These are phyloP conservation scores for Magallana nippona DNA, from an alignment of 2,888 invertebrate species.

Conservation along the genomic window DNA sequence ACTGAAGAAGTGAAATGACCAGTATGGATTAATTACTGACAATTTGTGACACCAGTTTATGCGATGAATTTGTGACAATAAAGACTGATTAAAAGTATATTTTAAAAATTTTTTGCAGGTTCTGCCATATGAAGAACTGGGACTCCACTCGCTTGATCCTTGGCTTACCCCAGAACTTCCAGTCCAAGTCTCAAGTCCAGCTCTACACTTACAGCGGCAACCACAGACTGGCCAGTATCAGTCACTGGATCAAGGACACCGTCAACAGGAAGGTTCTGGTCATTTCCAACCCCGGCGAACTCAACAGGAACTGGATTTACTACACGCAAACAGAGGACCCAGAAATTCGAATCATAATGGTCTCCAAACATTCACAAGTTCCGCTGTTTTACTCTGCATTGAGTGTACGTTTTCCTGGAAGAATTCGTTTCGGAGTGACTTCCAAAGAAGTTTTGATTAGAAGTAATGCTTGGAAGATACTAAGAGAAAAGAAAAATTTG, in stretches of 20 bases:
- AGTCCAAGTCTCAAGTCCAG: constrained; percentile 81
- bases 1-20: too few species aligned
- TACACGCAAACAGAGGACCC: constrained; percentile 66
- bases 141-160: constrained; percentile 80
- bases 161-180: constrained; percentile 81
- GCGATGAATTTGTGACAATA: too few species aligned
- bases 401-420: constrained; percentile 82
- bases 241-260: constrained; percentile 81
- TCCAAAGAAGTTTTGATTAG: constrained; percentile 59
- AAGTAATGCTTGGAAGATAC: constrained; percentile 58
- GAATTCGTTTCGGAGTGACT: constrained; percentile 80
- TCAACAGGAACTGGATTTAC: constrained; percentile 76
- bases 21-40: too few species aligned
- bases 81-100: not conserved
- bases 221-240: constrained; percentile 74
- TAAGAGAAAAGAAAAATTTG: constrained; percentile 65
- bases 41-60: too few species aligned
- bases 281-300: constrained; percentile 74
- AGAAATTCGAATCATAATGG: constrained; percentile 79
- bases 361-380: constrained; percentile 80
- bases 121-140: constrained; percentile 81
- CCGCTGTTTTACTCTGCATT: constrained; percentile 82
- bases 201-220: constrained; percentile 78
- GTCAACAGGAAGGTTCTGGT: constrained; percentile 79
- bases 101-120: constrained; percentile 72